These are phyloP conservation scores for Oithona nana DNA, from an alignment of 2,888 invertebrate genomes.

Conservation along the genomic window DNA sequence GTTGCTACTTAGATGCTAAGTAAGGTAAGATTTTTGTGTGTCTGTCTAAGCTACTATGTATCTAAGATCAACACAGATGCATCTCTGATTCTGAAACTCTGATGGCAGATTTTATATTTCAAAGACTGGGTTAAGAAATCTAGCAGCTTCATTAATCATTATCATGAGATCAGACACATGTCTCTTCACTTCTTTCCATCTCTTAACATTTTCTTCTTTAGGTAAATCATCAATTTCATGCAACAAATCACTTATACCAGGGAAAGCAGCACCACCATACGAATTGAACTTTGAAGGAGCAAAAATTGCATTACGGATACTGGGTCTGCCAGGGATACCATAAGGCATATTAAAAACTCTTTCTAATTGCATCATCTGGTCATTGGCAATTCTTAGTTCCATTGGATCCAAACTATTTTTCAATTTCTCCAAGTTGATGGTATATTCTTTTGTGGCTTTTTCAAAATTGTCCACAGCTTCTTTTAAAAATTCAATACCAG, in stretches of 20 bases:
- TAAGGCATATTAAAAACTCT: conserved; percentile 19
- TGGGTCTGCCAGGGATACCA: conserved; percentile 19
- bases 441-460: not conserved
- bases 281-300: not conserved
- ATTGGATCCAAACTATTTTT: not conserved
- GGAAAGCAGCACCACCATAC: not conserved
- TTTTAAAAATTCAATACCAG: not conserved
- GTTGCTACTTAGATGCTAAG: too few species aligned
- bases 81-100: too few species aligned
- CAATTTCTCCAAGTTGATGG: not conserved
- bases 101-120: too few species aligned
- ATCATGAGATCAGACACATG: conserved; percentile 16
- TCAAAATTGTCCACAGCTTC: conserved; percentile 6
- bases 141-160: not conserved
- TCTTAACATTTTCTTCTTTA: not conserved
- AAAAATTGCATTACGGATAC: conserved; percentile 15
- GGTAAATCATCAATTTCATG: conserved; percentile 6
- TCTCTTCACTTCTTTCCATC: not conserved
- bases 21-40: too few species aligned
- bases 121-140: not conserved
- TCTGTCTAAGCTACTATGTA: too few species aligned
- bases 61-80: too few species aligned
- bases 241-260: not conserved
- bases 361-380: conserved; percentile 20
- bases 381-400: conserved; percentile 18